Percentiles rank a stretch among this genome's conserved stretches.
phyloP scores from a whole-genome alignment of 2,797 vertebrate genomes.

The Tauraco hartlaubi region DNA sequence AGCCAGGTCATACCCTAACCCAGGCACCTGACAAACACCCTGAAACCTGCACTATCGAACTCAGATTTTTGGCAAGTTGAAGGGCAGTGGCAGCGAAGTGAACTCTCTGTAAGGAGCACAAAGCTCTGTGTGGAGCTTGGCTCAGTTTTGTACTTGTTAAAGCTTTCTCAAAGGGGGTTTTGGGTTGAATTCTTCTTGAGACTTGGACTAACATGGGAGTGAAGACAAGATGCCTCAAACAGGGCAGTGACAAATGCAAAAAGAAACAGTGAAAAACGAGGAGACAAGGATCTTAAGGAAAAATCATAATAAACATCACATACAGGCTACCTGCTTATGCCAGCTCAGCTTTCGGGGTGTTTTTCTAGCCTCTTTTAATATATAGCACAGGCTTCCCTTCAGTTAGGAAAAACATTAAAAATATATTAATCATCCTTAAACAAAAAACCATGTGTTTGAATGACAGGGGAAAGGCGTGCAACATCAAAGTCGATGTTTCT shows the following conservation, averaged over 20 bases:
- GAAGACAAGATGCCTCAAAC: slow-evolving; percentile 47
- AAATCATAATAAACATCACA: slow-evolving; percentile 59
- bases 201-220: neutral
- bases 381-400: slow-evolving; percentile 61
- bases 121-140: neutral
- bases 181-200: slow-evolving; percentile 11
- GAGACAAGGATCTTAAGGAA: slow-evolving; percentile 36
- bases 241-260: slow-evolving; percentile 46
- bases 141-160: neutral
- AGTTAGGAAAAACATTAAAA: slow-evolving; percentile 66
- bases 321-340: slow-evolving; percentile 36
- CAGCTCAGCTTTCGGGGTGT: slow-evolving; percentile 53
- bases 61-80: neutral
- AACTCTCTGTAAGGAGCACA: neutral
- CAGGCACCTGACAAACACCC: neutral
- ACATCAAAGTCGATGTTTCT: slow-evolving; percentile 25
- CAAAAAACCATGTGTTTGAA: slow-evolving; percentile 61
- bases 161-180: neutral
- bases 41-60: neutral
- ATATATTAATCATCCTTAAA: slow-evolving; percentile 72
- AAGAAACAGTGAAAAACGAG: slow-evolving; percentile 57
- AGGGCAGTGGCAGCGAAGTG: neutral
- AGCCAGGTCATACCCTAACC: neutral
- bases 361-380: slow-evolving; percentile 66
- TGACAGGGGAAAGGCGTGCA: slow-evolving; percentile 19